These are phyloP conservation scores for Labroides dimidiatus DNA, from an alignment of 2,797 vertebrate species.

Conservation along the genomic window DNA sequence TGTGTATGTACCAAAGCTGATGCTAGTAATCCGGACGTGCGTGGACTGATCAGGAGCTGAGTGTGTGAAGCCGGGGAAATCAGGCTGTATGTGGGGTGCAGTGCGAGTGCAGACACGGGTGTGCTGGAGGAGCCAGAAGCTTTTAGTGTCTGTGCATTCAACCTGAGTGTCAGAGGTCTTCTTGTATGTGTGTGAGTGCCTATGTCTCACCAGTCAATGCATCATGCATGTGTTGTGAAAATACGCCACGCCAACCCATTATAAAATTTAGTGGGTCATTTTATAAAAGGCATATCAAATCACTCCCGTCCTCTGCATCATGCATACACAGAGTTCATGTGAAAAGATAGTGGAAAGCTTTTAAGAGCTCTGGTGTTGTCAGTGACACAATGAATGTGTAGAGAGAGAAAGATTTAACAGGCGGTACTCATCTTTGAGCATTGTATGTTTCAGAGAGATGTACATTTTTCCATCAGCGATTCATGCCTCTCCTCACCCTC, in stretches of 20 bases:
- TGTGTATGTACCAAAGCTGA: conserved; percentile 30
- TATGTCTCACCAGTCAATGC: conserved; percentile 25
- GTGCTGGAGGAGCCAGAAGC: conserved; percentile 63
- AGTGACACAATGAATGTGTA: conserved; percentile 32
- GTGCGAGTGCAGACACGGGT: conserved; percentile 63
- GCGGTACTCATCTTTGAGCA: conserved; percentile 29
- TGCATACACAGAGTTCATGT: conserved; percentile 63
- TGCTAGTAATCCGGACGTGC: conserved; percentile 52
- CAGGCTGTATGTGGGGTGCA: conserved; percentile 55
- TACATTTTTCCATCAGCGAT: conserved; percentile 24
- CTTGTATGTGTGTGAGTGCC: conserved; percentile 2
- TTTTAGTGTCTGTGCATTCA: conserved; percentile 57
- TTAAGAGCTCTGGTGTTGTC: conserved; percentile 51
- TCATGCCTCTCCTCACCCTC: conserved; percentile 7
- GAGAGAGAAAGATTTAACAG: conserved; percentile 9
- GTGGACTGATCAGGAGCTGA: conserved; percentile 51
- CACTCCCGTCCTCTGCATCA: conserved; percentile 34
- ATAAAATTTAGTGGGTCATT: conserved; percentile 54
- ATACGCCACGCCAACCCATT: conserved; percentile 50
- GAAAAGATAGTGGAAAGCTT: conserved; percentile 54
- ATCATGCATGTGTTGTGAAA: conserved; percentile 58
- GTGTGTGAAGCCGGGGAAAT: conserved; percentile 64
- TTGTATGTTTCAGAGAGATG: conserved; percentile 27
- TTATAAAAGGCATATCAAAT: conserved; percentile 48
- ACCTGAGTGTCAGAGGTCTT: conserved; percentile 13